Evolutionary conservation across 2,888 invertebrate species (phyloP), one percentile per base, ranked within the genome.

Genomic region (Eilema sororculum): DNA sequence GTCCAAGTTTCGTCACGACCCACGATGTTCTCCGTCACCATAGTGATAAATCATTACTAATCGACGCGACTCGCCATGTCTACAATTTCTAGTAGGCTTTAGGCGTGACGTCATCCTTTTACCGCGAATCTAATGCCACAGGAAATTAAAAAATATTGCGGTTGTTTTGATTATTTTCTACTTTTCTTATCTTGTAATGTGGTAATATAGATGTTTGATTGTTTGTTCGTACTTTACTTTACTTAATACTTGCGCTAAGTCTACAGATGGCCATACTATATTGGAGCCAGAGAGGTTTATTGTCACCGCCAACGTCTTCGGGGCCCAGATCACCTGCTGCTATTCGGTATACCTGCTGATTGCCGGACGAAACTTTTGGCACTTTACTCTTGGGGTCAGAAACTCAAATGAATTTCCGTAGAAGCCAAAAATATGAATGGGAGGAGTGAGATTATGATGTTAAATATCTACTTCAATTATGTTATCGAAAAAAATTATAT

Each of bases 41-140:
- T 58, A 58, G 57, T 25, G 25, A 58, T 58, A 58, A 58, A 58
- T 58, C 57, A 58, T 58, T 52, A 52, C 52, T 52, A 52, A 52
- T 52, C 52, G 52, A 52, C n/a, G 16, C 25, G 24, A 24, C 24
- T 22, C 57, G 25, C 57, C 57, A 58, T 58, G 57, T 58, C 25
- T 58, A 58, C 24, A 13, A 58, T 13, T 25, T 25, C 57, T 25
- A 24, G 20, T 8, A 20, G 10, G 20, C 20, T 60, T 60, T 28
- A 30, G 20, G 16, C 24, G 30, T 60, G 59, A 30, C 60, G 60
- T 60, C 60, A 60, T 60, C 60, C 16, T 33, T 60, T 30, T 33
- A 6, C n/a, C n/a, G 30, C n/a, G 33, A 33, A 60, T n/a, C 52
- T 52, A 58, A 24, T 22, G 13, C 57, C 57, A 58, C 57, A 58